A percentile compares a stretch with the other conserved stretches of the same genome.
These are phyloP conservation scores for Chymomyza procnemis DNA, from an alignment of 2,888 invertebrate genomes.

Conservation along the genomic window DNA sequence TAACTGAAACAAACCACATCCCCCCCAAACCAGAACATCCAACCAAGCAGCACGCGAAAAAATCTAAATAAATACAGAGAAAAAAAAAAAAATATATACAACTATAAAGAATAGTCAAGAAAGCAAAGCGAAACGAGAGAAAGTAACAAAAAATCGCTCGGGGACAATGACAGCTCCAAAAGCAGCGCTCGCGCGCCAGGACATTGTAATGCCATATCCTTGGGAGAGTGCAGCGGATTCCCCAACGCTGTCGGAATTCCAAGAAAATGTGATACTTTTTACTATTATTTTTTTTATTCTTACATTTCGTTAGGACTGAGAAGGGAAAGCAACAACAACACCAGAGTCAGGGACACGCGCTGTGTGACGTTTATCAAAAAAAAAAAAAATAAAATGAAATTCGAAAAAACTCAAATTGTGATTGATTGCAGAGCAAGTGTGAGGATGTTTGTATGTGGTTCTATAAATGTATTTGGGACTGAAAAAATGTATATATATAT, in stretches of 20 bases:
- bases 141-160: conserved; percentile 63
- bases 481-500: background rate
- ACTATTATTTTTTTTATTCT: conserved; percentile 4
- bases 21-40: background rate
- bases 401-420: conserved; percentile 49
- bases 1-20: conserved; percentile 1
- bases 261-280: conserved; percentile 62
- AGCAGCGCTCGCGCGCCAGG: conserved; percentile 49
- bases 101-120: conserved; percentile 21
- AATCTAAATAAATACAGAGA: conserved; percentile 23
- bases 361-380: conserved; percentile 70
- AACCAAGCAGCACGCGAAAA: conserved; percentile 38
- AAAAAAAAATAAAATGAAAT: conserved; percentile 38
- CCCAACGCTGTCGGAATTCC: conserved; percentile 36
- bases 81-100: conserved; percentile 12
- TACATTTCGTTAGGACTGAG: conserved; percentile 10
- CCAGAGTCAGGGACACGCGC: conserved; percentile 54
- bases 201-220: conserved; percentile 64
- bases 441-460: background rate
- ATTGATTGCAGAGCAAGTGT: conserved; percentile 59
- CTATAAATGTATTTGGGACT: background rate
- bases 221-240: conserved; percentile 44
- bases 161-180: conserved; percentile 61
- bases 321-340: conserved; percentile 7
- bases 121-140: conserved; percentile 18